phyloP scores from a whole-genome alignment of 2,888 invertebrate species.

The Petrolisthes manimaculis region DNA sequence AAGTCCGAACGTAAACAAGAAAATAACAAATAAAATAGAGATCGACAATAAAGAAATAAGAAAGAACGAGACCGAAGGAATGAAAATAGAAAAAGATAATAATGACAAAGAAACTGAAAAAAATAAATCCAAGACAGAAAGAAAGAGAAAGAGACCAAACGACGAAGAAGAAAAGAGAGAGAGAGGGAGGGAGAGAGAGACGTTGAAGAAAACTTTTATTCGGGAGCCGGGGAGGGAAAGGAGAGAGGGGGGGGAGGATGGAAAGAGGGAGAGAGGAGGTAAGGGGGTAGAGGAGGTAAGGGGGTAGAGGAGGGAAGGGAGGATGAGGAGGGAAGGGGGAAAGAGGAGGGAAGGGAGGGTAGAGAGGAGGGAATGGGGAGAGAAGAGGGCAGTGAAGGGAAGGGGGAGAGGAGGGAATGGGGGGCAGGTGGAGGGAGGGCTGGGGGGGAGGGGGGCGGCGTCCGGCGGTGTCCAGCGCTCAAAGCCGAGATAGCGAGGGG shows the following conservation, averaged over 20 bases:
- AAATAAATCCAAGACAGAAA: background rate
- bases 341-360: too few species aligned
- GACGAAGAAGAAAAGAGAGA: background rate
- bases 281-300: too few species aligned
- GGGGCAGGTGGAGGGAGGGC: too few species aligned
- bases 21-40: too few species aligned
- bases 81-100: too few species aligned
- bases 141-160: slow-evolving; percentile 4
- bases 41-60: too few species aligned
- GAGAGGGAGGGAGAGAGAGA: background rate
- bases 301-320: background rate
- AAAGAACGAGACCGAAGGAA: too few species aligned
- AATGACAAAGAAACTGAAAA: background rate
- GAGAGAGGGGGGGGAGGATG: background rate
- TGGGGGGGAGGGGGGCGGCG: too few species aligned
- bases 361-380: too few species aligned
- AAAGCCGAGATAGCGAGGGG: slow-evolving; percentile 44
- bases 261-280: background rate
- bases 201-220: slow-evolving; percentile 21
- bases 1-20: too few species aligned
- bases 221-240: too few species aligned
- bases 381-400: background rate
- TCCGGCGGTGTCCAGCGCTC: slow-evolving; percentile 34
- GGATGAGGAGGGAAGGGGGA: too few species aligned
- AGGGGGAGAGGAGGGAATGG: background rate